Percentiles rank a stretch among this genome's conserved stretches.
Conservation (phyloP, 2,888 invertebrate species). For the Euspilapteryx auroguttella region DNA sequence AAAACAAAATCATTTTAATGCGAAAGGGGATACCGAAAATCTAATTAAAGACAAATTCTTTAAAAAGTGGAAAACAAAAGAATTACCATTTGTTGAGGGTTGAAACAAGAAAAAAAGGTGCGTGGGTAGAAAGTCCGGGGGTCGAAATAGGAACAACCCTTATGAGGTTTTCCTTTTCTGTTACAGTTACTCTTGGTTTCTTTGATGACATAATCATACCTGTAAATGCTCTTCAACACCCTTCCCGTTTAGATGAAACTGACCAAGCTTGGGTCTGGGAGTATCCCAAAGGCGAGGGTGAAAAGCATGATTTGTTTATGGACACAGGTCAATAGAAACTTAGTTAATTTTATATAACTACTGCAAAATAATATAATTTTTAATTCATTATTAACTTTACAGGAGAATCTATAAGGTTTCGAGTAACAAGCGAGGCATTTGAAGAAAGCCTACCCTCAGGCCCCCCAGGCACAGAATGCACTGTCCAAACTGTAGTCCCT, state of each 20-base stretch:
- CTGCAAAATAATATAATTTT: neutral
- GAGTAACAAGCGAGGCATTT: slow-evolving; percentile 87
- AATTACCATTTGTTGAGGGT: too few relatives aligned
- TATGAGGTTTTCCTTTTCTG: too few relatives aligned
- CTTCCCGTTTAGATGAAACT: slow-evolving; percentile 88
- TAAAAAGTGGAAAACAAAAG: too few relatives aligned
- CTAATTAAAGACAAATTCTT: too few relatives aligned
- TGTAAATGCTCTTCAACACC: slow-evolving; percentile 87
- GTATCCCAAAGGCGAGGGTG: slow-evolving; percentile 81
- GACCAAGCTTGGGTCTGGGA: slow-evolving; percentile 98
- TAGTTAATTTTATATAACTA: too few relatives aligned
- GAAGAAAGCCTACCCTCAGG: slow-evolving; percentile 84
- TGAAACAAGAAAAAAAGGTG: too few relatives aligned
- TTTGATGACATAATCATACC: slow-evolving; percentile 97
- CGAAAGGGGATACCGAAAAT: too few relatives aligned
- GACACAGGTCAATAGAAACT: slow-evolving; percentile 67
- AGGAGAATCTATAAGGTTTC: slow-evolving; percentile 83
- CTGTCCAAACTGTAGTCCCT: slow-evolving; percentile 35
- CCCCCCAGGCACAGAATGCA: slow-evolving; percentile 59
- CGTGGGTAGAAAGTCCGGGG: too few relatives aligned
- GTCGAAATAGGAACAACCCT: too few relatives aligned
- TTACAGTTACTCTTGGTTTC: slow-evolving; percentile 89
- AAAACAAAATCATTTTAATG: too few relatives aligned
- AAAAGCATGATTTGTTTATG: slow-evolving; percentile 91
- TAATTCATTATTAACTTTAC: slow-evolving; percentile 6